phyloP scores from a whole-genome alignment of 2,888 invertebrate species.

The Tortricodes alternella region DNA sequence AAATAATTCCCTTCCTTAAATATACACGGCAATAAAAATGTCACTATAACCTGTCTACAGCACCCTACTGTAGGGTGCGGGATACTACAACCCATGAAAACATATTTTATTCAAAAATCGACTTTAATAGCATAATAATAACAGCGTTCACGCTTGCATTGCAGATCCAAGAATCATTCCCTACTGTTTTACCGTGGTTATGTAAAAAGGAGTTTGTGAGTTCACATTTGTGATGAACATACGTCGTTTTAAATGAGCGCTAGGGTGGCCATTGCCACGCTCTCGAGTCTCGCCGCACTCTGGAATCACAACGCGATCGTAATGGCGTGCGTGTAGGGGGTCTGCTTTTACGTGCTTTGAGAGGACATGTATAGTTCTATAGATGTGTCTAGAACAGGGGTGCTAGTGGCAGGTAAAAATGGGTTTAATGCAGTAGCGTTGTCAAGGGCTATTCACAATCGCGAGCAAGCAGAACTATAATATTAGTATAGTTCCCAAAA shows the following conservation, averaged over 20 bases:
- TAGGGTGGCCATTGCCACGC: conserved; percentile 27
- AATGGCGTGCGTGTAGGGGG: conserved; percentile 27
- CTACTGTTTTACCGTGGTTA: background rate
- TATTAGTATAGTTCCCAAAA: no score
- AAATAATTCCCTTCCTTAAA: conserved; percentile 22
- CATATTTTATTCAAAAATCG: background rate
- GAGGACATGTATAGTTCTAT: conserved; percentile 8
- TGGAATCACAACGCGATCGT: conserved; percentile 26
- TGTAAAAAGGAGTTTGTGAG: background rate
- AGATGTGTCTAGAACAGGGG: background rate
- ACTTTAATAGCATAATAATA: background rate
- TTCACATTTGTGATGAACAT: background rate
- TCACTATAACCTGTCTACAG: conserved; percentile 21
- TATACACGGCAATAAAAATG: conserved; percentile 28
- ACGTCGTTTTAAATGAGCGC: conserved; percentile 10
- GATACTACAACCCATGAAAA: background rate
- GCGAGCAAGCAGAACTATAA: background rate
- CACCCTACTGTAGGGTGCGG: conserved; percentile 6
- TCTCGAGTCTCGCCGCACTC: conserved; percentile 22
- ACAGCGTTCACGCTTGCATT: background rate
- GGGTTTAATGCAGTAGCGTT: background rate
- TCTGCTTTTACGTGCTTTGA: conserved; percentile 28
- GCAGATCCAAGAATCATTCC: background rate
- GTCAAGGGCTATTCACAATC: conserved; percentile 4
- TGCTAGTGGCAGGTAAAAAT: conserved; percentile 5